Percentiles rank a stretch among this genome's conserved stretches.
These are phyloP conservation scores for Charadrius vociferus DNA, from an alignment of 2,113 vertebrate genomes.

Conservation along the genomic window DNA sequence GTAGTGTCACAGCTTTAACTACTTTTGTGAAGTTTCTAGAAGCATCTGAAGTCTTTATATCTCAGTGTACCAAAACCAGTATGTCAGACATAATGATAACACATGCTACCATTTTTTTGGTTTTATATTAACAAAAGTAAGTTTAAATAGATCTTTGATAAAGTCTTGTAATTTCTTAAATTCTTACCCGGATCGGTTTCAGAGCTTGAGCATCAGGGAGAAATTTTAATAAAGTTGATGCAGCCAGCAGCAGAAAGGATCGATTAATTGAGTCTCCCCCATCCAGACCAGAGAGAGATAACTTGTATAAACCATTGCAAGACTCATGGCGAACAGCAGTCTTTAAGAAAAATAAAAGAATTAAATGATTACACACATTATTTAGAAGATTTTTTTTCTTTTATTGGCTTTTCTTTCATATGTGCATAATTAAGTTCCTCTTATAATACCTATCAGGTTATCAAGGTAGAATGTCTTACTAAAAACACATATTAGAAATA, in stretches of 20 bases:
- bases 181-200: conserved; percentile 88
- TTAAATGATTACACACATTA: neutral
- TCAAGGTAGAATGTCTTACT: neutral
- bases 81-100: neutral
- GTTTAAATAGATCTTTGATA: neutral
- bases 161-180: neutral
- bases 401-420: neutral
- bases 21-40: neutral
- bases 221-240: conserved; percentile 96
- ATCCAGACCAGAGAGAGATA: conserved; percentile 94
- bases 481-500: neutral
- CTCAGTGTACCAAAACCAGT: neutral
- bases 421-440: neutral
- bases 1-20: neutral
- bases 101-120: neutral
- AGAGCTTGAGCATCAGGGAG: conserved; percentile 96
- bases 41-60: neutral
- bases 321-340: conserved; percentile 96
- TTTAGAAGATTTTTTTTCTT: neutral
- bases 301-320: conserved; percentile 95
- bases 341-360: conserved; percentile 66
- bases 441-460: neutral
- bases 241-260: conserved; percentile 94
- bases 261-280: conserved; percentile 96
- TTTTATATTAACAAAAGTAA: neutral